Percentiles rank a stretch among this genome's conserved stretches.
Evolutionary conservation across 1,140 invertebrate species (phyloP).

Genomic region (Drosophila kanapiae): DNA sequence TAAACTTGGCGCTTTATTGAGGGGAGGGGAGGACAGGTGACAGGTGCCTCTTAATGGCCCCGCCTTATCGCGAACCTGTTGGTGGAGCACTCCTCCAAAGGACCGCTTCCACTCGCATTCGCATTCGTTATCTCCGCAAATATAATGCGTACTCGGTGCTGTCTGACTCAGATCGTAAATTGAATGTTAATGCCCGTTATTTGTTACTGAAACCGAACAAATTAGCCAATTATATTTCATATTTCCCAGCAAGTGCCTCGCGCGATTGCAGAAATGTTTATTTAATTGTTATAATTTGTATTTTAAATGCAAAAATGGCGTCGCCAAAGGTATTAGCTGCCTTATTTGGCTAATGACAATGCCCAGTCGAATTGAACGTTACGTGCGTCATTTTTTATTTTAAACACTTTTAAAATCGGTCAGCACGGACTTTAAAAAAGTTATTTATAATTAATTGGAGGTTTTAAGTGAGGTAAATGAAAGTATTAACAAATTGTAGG

Average conservation of each 20-base stretch:
- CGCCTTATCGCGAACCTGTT: slow-evolving; percentile 57
- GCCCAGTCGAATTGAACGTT: slow-evolving; percentile 24
- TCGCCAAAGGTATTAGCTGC: slow-evolving; percentile 1
- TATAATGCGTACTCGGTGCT: slow-evolving; percentile 27
- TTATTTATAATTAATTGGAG: background rate
- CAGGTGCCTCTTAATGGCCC: slow-evolving; percentile 56
- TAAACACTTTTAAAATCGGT: slow-evolving; percentile 29
- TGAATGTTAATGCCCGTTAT: slow-evolving; percentile 37
- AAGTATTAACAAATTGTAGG: background rate
- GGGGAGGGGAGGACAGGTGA: slow-evolving; percentile 4
- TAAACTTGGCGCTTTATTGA: slow-evolving; percentile 67
- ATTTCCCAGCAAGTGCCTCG: slow-evolving; percentile 23
- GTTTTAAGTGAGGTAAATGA: no score
- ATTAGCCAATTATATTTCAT: slow-evolving; percentile 67
- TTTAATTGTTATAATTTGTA: slow-evolving; percentile 64
- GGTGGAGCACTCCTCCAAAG: slow-evolving; percentile 51
- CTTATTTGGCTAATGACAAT: slow-evolving; percentile 41
- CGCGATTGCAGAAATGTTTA: slow-evolving; percentile 26
- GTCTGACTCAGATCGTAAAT: slow-evolving; percentile 62
- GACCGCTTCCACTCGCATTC: slow-evolving; percentile 44
- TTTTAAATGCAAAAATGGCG: slow-evolving; percentile 41
- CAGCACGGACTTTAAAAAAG: slow-evolving; percentile 1
- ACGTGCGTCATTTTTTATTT: slow-evolving; percentile 42
- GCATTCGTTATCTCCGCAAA: slow-evolving; percentile 25
- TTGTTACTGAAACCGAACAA: slow-evolving; percentile 39